Base-by-base conservation (phyloP, 2,113 vertebrate species). In the Lepisosteus osseus region DNA sequence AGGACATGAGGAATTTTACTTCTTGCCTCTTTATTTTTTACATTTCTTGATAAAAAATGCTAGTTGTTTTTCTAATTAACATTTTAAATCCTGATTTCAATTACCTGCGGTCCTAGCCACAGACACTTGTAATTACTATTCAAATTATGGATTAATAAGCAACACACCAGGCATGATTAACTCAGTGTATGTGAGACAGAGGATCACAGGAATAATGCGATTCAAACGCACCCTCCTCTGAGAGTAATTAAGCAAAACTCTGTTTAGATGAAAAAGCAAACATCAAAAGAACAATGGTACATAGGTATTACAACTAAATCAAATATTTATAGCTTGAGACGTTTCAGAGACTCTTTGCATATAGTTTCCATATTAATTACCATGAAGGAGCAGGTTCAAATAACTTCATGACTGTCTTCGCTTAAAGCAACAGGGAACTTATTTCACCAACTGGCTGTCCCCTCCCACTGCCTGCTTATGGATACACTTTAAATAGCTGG, bases 201-300 rank as follows among this genome's bases (percentile, higher is more conserved):
- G 72, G 71, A 59, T 11, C 79, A 68, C 69, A 78, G 69, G 68
- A 78, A 63, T 69, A 81, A 74, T 70, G 72, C 64, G 75, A 79
- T 80, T 79, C 65, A 41, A 78, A 73, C 62, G 68, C 73, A 77
- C 56, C 68, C 71, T 87, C 85, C 83, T 74, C 59, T 62, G 76
- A 76, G 82, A 82, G 74, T 76, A 86, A 86, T 86, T 87, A 84
- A 29, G 80, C 61, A 68, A 82, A 85, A 78, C 75, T 61, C 4
- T 77, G 73, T 77, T 86, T 55, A 67, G 74, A 85, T 81, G 68
- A 85, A 71, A 76, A 67, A 76, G 55, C 56, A 69, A 66, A 72
- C 68, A 74, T 79, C 69, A 74, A 74, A 78, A 75, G 13, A 79
- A 80, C 42, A 71, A 75, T 65, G 72, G 63, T 47, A 43, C 47